phyloP scores from a whole-genome alignment of 1,140 invertebrate genomes.

The Listronotus bonariensis region DNA sequence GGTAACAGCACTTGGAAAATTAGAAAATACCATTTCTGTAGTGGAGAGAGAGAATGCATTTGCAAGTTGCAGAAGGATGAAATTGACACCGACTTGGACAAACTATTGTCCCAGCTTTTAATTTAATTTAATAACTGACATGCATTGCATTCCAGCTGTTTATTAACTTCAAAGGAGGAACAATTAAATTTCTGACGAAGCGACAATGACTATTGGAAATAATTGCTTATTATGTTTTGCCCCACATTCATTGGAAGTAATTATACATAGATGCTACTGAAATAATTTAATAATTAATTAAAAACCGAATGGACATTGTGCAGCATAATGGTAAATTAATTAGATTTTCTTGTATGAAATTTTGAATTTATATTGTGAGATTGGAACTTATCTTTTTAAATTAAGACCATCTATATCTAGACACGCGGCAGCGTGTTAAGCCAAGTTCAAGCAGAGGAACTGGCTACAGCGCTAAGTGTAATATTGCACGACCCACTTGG shows the following conservation, averaged over 20 bases:
- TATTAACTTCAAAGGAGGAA: constrained; percentile 30
- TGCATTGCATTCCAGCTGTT: constrained; percentile 30
- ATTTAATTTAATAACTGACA: constrained; percentile 36
- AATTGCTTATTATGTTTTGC: constrained; percentile 22
- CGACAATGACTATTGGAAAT: constrained; percentile 21
- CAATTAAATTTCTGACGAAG: constrained; percentile 34
- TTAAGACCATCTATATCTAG: no score
- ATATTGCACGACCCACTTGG: no score
- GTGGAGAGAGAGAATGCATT: constrained; percentile 11
- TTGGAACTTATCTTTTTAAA: no score
- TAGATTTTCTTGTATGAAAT: no score
- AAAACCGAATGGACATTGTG: no score
- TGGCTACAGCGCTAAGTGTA: no score
- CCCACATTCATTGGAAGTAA: neutral
- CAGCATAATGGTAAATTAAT: no score
- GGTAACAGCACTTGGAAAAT: no score
- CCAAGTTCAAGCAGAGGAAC: no score
- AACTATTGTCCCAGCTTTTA: constrained; percentile 29
- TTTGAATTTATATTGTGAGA: no score
- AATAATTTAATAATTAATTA: no score
- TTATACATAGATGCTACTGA: neutral
- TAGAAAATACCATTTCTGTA: constrained; percentile 7
- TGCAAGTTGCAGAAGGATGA: constrained; percentile 20
- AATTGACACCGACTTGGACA: constrained; percentile 28
- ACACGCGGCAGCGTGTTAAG: no score